Evolutionary conservation across 2,797 vertebrate species (phyloP).

Genomic region (Aselliscus stoliczkanus): DNA sequence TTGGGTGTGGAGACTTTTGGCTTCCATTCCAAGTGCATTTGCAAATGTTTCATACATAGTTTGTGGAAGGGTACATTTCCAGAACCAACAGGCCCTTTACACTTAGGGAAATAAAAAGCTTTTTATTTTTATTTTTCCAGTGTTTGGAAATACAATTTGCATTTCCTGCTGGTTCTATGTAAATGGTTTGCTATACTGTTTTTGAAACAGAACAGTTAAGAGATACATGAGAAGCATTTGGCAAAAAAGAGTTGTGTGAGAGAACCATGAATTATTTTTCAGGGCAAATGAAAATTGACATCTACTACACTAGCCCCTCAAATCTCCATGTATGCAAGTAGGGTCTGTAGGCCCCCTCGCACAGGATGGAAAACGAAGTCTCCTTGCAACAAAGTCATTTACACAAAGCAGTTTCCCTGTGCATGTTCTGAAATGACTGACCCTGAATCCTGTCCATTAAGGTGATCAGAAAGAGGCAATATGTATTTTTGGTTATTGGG

Average conservation of each 20-base stretch:
- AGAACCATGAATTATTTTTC: neutral
- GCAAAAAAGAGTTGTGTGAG: neutral
- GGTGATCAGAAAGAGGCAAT: neutral
- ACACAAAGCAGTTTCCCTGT: neutral
- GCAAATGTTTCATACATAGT: neutral
- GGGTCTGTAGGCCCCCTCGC: neutral
- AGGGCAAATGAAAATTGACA: conserved; percentile 3
- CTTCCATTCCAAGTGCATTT: neutral
- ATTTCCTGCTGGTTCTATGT: neutral
- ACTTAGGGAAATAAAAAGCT: neutral
- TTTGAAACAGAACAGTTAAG: neutral
- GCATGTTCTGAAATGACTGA: neutral
- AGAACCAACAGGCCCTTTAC: neutral
- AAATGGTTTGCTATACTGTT: neutral
- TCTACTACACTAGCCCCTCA: neutral
- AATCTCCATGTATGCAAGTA: neutral
- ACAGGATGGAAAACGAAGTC: neutral
- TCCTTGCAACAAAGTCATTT: neutral
- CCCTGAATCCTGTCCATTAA: neutral
- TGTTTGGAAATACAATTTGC: conserved; percentile 27
- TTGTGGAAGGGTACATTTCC: neutral
- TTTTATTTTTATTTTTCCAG: neutral
- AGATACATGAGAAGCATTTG: neutral
- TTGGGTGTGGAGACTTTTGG: neutral
- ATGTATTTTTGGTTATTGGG: neutral